Evolutionary conservation across 1,140 invertebrate species (phyloP), one percentile per base, ranked within the genome.

Genomic region (Heterodera carotae): DNA sequence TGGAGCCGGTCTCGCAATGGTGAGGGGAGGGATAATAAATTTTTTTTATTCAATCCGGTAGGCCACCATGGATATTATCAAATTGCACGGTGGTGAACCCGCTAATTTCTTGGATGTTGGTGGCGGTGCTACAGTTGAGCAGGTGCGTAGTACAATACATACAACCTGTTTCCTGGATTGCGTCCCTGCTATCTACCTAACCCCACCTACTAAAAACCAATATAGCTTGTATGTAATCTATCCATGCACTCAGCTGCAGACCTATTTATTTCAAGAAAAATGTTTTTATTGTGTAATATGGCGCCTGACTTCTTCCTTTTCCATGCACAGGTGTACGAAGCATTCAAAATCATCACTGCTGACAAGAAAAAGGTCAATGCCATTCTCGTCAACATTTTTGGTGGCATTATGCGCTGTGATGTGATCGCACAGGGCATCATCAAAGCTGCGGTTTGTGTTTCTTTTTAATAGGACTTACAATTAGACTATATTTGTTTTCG

Each of bases 1-100:
- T 90, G 96, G 96, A 29, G 96, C 96, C 80, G 96, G 96, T 33
- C 89, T 98, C n/a, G 96, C 95, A 8, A 98, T 98, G 95, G 95
- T 95, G 22, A 70, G 36, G 66, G 6, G 43, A n/a, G n/a, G n/a
- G n/a, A n/a, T n/a, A n/a, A n/a, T n/a, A n/a, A n/a, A n/a, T n/a
- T 70, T 33, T 59, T n/a, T 34, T 97, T 95, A 12, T 85, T 89
- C 85, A 84, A 86, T 78, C 86, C 88, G 27, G 88, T 73, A 88
- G 87, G 70, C 73, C 56, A 81, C 76, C 95, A 79, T 79, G 48
- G 87, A 88, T 76, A 88, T 88, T n/a, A 88, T 88, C 74, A 88
- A 89, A 69, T 71, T 88, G 60, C 84, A 88, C 75, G 95, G 95
- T 62, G 95, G 95, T 56, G 92, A 92, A 83, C 95, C 96, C 22